Base-by-base conservation (phyloP, 2,113 vertebrate genomes). In the Varanus salvator region DNA sequence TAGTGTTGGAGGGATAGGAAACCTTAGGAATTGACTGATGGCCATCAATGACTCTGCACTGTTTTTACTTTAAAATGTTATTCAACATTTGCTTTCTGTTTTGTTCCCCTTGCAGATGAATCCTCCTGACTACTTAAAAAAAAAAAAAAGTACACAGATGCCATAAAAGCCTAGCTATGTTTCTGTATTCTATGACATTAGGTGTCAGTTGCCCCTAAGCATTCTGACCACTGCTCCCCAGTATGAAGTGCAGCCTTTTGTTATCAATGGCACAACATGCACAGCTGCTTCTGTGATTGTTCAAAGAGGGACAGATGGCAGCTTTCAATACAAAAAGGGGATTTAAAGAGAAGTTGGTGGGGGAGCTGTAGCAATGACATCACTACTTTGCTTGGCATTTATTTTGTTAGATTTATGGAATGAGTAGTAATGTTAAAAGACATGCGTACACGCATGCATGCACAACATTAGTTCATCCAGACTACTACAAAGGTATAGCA, bases 291-390 rank as follows among this genome's bases (percentile, higher is more conserved):
- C 84, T 4, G 0, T 11, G 57, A 90, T 92, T 95, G 88, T 95
- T 85, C 25, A 83, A n/a, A 86, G 4, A 17, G 84, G 91, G 93
- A 96, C 95, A 97, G 96, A 97, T 93, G 95, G 94, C 90, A 91
- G 91, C 71, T 76, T 87, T 90, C 84, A 90, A 80, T 75, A 92
- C 38, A 90, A 96, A 95, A 94, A 94, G 5, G 78, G 90, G 93
- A 95, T 95, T 93, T 86, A 94, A 89, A 86, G 86, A 81, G 50
- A 82, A 76, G 87, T 31, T 19, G n/a, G 48, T 17, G 91, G 23
- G 80, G 76, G 66, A 71, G 9, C n/a, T 0, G 4, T 89, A 77
- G 80, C 83, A 83, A 77, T 72, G 50, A 90, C 92, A 87, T 92
- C 72, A 89, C 12, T 81, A 57, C n/a, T 21, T 31, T 81, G 87